phyloP scores from a whole-genome alignment of 2,113 vertebrate species.

The Herpetotheres cachinnans region DNA sequence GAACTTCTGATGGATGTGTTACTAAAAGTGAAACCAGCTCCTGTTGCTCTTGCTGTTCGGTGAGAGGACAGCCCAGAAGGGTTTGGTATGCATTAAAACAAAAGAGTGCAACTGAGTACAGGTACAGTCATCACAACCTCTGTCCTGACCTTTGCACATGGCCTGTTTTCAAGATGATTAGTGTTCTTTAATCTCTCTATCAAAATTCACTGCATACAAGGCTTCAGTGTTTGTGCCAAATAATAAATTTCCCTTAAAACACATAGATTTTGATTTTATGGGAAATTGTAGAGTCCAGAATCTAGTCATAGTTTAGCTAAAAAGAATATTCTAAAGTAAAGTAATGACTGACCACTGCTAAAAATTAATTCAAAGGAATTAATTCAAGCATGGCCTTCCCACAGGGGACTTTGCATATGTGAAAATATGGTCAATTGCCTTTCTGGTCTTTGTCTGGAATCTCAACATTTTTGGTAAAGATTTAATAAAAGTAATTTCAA shows the following conservation, averaged over 20 bases:
- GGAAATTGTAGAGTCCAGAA: background rate
- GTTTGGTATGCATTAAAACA: background rate
- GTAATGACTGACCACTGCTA: background rate
- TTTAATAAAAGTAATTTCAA: background rate
- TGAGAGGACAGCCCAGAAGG: no score
- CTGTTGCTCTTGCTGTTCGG: background rate
- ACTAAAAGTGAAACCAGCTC: background rate
- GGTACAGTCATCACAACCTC: background rate
- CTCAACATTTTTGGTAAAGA: background rate
- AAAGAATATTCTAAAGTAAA: background rate
- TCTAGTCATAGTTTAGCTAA: background rate
- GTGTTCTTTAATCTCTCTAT: background rate
- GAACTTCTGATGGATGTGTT: background rate
- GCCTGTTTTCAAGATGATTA: rapidly evolving
- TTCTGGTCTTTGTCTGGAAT: background rate
- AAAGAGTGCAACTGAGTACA: background rate
- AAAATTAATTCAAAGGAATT: background rate
- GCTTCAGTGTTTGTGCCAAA: background rate
- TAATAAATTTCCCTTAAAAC: background rate
- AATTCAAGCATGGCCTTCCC: background rate
- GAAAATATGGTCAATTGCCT: background rate
- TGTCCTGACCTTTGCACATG: background rate
- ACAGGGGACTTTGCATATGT: background rate
- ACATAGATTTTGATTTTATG: background rate
- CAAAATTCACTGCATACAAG: background rate